Conservation (phyloP, 2,888 invertebrate species). For the Perdita meconis region DNA sequence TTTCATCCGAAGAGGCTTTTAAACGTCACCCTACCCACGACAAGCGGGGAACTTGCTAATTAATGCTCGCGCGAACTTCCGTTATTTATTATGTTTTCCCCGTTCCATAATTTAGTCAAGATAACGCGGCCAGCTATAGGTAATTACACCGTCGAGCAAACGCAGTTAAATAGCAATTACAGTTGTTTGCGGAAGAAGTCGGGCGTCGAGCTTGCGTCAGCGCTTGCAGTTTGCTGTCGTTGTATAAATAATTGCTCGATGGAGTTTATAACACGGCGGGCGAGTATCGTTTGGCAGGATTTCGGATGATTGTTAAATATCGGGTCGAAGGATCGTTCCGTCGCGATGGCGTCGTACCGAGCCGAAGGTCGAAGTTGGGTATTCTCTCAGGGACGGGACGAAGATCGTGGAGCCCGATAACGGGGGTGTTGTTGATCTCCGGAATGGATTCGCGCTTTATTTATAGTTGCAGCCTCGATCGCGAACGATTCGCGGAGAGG, state of each 20-base stretch:
- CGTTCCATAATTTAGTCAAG: background rate
- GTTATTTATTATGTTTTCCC: background rate
- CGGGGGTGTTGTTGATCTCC: constrained; percentile 36
- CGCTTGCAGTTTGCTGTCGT: background rate
- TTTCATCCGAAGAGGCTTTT: background rate
- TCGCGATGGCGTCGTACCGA: background rate
- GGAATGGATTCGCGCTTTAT: constrained; percentile 24
- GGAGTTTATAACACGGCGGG: constrained; percentile 5
- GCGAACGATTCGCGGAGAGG: background rate
- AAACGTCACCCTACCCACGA: background rate
- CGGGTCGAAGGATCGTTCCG: background rate
- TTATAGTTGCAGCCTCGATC: constrained; percentile 20
- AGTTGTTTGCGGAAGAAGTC: constrained; percentile 16
- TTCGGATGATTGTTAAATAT: constrained; percentile 15
- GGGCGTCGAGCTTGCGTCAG: background rate
- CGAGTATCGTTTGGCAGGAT: background rate
- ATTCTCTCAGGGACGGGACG: background rate
- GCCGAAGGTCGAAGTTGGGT: constrained; percentile 24
- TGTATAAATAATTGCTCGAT: constrained; percentile 10
- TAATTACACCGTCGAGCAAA: constrained; percentile 16
- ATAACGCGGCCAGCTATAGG: constrained; percentile 3
- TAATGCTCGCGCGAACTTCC: background rate
- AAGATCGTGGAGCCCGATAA: constrained; percentile 31
- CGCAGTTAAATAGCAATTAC: constrained; percentile 23
- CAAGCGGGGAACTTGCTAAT: too few species aligned